These are phyloP conservation scores for Julus scanicus DNA, from an alignment of 2,888 invertebrate species.

Conservation along the genomic window DNA sequence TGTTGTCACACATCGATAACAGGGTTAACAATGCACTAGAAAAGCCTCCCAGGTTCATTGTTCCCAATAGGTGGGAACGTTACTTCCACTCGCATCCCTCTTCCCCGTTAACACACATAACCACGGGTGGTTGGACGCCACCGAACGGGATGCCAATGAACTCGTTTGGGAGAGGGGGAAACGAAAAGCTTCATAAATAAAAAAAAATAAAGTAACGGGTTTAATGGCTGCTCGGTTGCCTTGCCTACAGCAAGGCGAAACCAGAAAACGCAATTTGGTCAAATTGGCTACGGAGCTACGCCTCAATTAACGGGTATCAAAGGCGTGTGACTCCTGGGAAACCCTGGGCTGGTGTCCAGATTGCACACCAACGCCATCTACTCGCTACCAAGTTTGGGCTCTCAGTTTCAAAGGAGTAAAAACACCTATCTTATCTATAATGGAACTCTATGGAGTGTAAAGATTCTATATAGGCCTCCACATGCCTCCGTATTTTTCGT, in stretches of 20 bases:
- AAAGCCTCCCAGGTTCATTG: conserved; percentile 39
- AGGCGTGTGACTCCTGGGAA: too few relatives aligned
- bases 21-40: conserved; percentile 1
- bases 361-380: too few relatives aligned
- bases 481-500: too few relatives aligned
- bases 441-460: too few relatives aligned
- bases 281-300: not conserved
- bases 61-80: conserved; percentile 42
- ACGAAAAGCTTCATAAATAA: not conserved
- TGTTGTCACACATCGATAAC: conserved; percentile 39
- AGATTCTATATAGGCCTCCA: too few relatives aligned
- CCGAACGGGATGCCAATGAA: conserved; percentile 39
- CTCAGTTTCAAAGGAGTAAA: too few relatives aligned
- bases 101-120: conserved; percentile 42
- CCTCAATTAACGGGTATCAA: not conserved
- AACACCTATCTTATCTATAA: too few relatives aligned
- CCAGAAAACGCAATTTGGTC: conserved; percentile 1
- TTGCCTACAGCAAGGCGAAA: conserved; percentile 38
- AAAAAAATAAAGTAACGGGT: not conserved
- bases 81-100: conserved; percentile 38
- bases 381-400: too few relatives aligned
- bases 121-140: conserved; percentile 42
- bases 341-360: too few relatives aligned
- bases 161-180: conserved; percentile 30
- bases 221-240: conserved; percentile 39